Conservation (phyloP, 2,797 vertebrate genomes). For the Poecilia picta region DNA sequence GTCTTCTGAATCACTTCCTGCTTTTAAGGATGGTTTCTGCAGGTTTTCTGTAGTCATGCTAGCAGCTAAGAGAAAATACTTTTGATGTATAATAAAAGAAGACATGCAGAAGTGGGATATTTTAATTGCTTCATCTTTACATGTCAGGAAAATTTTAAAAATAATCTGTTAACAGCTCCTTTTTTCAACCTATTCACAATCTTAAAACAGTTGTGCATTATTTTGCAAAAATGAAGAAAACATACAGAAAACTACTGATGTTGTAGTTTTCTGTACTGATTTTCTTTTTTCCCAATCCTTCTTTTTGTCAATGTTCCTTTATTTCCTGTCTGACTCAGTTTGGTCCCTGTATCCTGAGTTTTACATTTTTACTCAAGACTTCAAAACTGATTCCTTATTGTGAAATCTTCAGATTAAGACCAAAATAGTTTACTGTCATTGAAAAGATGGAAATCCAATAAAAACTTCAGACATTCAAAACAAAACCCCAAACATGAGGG, state of each 20-base stretch:
- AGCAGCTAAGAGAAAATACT: conserved; percentile 59
- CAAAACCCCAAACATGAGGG: no score
- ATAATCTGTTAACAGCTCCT: not conserved
- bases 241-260: not conserved
- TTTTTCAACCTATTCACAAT: not conserved
- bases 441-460: no score
- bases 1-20: conserved; percentile 21
- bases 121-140: not conserved
- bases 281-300: not conserved
- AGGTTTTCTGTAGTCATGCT: conserved; percentile 36
- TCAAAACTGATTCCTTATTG: not conserved
- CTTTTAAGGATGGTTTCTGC: conserved; percentile 39
- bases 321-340: not conserved
- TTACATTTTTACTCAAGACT: not conserved
- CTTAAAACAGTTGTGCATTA: not conserved
- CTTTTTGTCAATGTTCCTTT: not conserved
- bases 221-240: not conserved
- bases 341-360: no score
- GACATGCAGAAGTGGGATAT: not conserved
- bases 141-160: not conserved
- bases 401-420: not conserved
- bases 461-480: no score
- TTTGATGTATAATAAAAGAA: conserved; percentile 37
- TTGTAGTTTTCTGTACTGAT: not conserved
- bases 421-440: not conserved